Evolutionary conservation across 1,140 invertebrate species (phyloP).

Genomic region (Drosophila pectinifera): DNA sequence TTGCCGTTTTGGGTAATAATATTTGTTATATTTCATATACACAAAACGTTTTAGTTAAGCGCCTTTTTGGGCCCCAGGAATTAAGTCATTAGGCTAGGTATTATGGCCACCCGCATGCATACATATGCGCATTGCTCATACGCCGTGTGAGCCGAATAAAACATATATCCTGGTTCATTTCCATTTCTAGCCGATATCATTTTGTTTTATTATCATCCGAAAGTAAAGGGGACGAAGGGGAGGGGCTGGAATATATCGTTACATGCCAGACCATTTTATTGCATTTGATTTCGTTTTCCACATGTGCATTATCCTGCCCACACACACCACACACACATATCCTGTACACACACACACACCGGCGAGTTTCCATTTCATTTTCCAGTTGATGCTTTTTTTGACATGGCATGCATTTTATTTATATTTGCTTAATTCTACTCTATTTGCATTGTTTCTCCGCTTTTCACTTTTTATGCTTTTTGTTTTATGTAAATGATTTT

Average conservation of each 20-base stretch:
- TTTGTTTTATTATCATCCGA: constrained; percentile 47
- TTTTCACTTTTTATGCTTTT: not conserved
- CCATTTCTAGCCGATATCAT: constrained; percentile 37
- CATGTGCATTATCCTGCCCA: constrained; percentile 13
- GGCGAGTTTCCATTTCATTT: constrained; percentile 41
- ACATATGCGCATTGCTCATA: not conserved
- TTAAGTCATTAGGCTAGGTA: constrained; percentile 38
- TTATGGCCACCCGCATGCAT: constrained; percentile 12
- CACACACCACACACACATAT: too few species aligned
- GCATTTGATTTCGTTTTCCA: constrained; percentile 57
- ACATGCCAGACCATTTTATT: constrained; percentile 37
- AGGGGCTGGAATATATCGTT: constrained; percentile 12
- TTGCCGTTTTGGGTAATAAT: too few species aligned
- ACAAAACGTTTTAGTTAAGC: not conserved
- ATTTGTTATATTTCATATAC: not conserved
- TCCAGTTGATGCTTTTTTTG: constrained; percentile 39
- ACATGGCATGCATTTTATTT: constrained; percentile 51
- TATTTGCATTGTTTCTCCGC: constrained; percentile 53
- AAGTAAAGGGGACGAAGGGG: too few species aligned
- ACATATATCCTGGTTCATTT: constrained; percentile 3
- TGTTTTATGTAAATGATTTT: constrained; percentile 68
- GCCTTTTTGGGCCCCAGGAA: constrained; percentile 1
- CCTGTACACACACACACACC: not conserved
- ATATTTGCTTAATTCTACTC: constrained; percentile 64
- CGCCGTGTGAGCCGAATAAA: constrained; percentile 5